phyloP scores from a whole-genome alignment of 1,140 invertebrate genomes.

The Diprion similis region DNA sequence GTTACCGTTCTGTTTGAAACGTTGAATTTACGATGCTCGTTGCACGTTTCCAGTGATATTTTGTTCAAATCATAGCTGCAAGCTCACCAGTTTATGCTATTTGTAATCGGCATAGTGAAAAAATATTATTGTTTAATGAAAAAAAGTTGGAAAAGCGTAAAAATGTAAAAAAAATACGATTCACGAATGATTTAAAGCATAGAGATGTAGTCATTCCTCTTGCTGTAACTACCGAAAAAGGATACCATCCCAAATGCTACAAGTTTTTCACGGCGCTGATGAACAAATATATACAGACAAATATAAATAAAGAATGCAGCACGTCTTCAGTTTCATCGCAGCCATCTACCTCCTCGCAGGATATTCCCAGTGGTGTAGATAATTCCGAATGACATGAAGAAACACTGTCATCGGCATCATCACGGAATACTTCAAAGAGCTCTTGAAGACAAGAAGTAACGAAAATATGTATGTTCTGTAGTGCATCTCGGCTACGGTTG shows the following conservation, averaged over 20 bases:
- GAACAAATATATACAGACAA: neutral
- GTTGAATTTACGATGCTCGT: constrained; percentile 2
- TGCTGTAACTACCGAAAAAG: neutral
- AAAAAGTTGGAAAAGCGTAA: neutral
- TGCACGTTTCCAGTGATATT: neutral
- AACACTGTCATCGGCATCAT: neutral
- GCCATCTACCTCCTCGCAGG: neutral
- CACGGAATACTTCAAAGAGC: neutral
- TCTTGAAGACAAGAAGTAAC: neutral
- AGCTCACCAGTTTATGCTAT: neutral
- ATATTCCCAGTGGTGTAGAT: neutral
- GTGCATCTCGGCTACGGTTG: neutral
- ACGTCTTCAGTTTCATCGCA: neutral
- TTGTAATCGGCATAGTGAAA: neutral
- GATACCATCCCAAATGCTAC: constrained; percentile 1
- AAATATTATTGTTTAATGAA: neutral
- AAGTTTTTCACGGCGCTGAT: neutral
- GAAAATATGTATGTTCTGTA: neutral
- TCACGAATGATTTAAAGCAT: neutral
- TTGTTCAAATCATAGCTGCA: neutral
- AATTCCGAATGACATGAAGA: neutral
- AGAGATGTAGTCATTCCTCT: neutral
- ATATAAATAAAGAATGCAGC: neutral
- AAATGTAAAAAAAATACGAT: neutral
- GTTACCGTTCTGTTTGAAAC: neutral